Evolutionary conservation across 30 jellyfish, hydroid and myxozoan species (phyloP), one percentile per base, ranked within the genome.

Genomic region (Sanderia malayensis): DNA sequence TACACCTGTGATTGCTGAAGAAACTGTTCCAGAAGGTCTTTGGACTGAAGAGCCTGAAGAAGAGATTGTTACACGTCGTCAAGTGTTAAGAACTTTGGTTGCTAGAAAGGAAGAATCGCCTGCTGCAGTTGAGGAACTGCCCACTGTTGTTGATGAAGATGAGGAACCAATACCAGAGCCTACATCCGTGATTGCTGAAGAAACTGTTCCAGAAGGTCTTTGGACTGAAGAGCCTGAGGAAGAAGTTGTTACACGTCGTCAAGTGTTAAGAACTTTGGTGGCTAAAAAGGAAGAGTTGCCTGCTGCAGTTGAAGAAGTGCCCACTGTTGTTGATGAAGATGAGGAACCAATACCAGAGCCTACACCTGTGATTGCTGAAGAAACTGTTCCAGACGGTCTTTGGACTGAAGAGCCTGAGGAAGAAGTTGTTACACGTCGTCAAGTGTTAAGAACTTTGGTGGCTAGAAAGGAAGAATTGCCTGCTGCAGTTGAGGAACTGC

Each of bases 301-400:
- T 37, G 52, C 52, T 37, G 10, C 52, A 4, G 52, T 37, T 37
- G 52, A 37, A 4, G 52, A 4, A 6, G 52, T 4, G 52, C 6
- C 52, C 13, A 37, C 13, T 6, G 52, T 37, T 37, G 52, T 6
- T 37, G 52, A 37, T 4, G 52, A 37, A 37, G 52, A 37, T 4
- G 52, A 37, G 13, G 52, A 37, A 37, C 10, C 13, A 6, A 37
- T 37, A 4, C 10, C 52, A 37, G 52, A 37, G 13, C 52, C 52
- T 4, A 13, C 6, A 71, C 22, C 65, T 30, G 31, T 71, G 32
- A 4, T 67, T 52, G 71, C 71, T 4, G 71, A 71, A 30, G 83
- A 71, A 52, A 6, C 72, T 10, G 71, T 71, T 29, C 83, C 83
- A 22, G 71, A 47, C 32, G 31, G 29, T 25, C 41, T 17, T 17